Evolutionary conservation across 2,888 invertebrate genomes (phyloP), one percentile per base, ranked within the genome.

Genomic region (Phengaris arion): DNA sequence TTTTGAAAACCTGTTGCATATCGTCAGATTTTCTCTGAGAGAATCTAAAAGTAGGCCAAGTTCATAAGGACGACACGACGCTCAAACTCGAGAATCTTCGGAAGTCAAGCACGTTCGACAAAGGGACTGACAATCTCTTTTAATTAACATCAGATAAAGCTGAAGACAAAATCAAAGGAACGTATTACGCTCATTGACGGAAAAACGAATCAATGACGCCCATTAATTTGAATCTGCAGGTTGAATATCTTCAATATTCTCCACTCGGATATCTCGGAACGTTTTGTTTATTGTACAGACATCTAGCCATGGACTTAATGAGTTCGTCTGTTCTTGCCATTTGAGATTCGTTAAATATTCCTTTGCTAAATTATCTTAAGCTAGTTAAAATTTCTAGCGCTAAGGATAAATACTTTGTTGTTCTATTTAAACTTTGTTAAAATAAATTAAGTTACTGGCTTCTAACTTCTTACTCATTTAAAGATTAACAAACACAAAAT

Each of bases 261-360:
- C 48, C n/a, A 75, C 57, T 57, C 6, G 59, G 73, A 22, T 68
- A 35, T 45, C 52, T 69, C 69, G 68, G 74, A 75, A 74, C 64
- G 54, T 72, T 35, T 75, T 74, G 74, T 77, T 76, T 77, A 76
- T 76, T 76, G 75, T 75, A 78, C 22, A 77, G 55, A 46, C 54
- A 74, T 72, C 76, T 73, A 76, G 76, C 74, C 68, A 76, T 72
- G 68, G 68, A 59, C 74, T 75, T 79, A 79, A 81, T 79, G 78
- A 78, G 77, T 74, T 74, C 74, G 75, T 69, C 73, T 75, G 75
- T 77, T 73, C 75, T 77, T 76, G 51, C 22, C 68, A 79, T 79
- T 80, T 79, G 79, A 78, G 78, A 80, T 78, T 80, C 79, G 75
- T 79, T 81, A 80, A 80, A 79, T 81, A 80, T 78, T 74, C 79